Conservation (phyloP, 1,140 invertebrate genomes). For the Protaetia brevitarsis region DNA sequence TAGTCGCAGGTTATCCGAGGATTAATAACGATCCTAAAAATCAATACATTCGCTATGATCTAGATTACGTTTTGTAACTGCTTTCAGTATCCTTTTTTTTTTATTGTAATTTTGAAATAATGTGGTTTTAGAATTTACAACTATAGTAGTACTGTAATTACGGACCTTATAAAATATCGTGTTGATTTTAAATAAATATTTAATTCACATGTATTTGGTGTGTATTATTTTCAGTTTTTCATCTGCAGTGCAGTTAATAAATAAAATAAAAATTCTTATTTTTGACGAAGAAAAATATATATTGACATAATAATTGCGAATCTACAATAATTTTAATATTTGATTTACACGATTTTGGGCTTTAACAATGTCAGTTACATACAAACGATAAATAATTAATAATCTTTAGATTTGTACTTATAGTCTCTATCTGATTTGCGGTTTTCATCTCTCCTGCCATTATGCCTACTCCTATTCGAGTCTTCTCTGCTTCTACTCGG, state of each 20-base stretch:
- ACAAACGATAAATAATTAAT: no score
- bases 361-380: no score
- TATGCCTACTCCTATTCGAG: background rate
- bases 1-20: conserved; percentile 96
- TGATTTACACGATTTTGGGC: no score
- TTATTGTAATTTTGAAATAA: conserved; percentile 1
- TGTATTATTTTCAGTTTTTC: background rate
- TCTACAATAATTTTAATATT: no score
- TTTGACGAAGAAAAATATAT: background rate
- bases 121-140: conserved; percentile 1
- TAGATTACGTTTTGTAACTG: conserved; percentile 89
- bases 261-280: background rate
- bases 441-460: background rate
- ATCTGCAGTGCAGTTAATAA: no score
- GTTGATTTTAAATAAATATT: conserved; percentile 13
- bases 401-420: conserved; percentile 2
- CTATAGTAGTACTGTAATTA: conserved; percentile 4
- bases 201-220: background rate
- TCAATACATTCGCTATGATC: conserved; percentile 91
- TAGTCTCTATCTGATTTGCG: background rate
- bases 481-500: background rate
- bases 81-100: background rate
- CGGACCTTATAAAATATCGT: background rate
- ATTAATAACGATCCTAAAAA: conserved; percentile 95
- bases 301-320: no score